Percentiles rank a stretch among this genome's conserved stretches.
These are phyloP conservation scores for Arizona elegans DNA, from an alignment of 2,113 vertebrate genomes.

Conservation along the genomic window DNA sequence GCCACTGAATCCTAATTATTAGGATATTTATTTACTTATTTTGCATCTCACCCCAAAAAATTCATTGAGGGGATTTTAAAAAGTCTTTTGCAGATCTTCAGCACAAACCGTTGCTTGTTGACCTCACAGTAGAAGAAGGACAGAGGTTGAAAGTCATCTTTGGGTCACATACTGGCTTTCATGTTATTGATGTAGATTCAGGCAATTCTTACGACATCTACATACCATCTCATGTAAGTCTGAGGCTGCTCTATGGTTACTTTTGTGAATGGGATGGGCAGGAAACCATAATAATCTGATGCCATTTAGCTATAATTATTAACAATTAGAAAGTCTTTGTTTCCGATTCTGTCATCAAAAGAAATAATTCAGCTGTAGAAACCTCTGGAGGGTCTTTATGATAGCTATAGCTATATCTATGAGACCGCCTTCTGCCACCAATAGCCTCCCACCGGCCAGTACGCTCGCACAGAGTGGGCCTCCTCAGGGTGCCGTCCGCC, in stretches of 20 bases:
- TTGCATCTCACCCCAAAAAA: background rate
- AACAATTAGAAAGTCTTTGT: background rate
- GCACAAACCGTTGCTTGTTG: conserved; percentile 93
- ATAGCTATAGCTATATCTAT: too few relatives aligned
- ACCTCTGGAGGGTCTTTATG: background rate
- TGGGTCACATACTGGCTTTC: conserved; percentile 96
- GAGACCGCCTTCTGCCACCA: too few relatives aligned
- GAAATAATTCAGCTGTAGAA: background rate
- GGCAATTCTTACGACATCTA: conserved; percentile 99
- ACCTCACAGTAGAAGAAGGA: conserved; percentile 97
- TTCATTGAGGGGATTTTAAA: conserved; percentile 63
- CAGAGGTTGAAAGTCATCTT: conserved; percentile 99
- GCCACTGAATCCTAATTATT: background rate
- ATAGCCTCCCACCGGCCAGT: too few relatives aligned
- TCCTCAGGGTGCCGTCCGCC: too few relatives aligned
- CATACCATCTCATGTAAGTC: conserved; percentile 96
- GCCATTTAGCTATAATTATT: background rate
- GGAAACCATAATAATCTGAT: background rate
- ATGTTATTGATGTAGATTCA: conserved; percentile 98
- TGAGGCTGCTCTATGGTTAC: background rate
- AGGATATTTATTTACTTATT: background rate
- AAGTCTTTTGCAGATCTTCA: conserved; percentile 99
- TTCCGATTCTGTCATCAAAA: background rate
- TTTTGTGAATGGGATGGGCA: background rate
- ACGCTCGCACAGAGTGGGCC: too few relatives aligned